These are phyloP conservation scores for Podocnemis expansa DNA, from an alignment of 2,113 vertebrate species.

Conservation along the genomic window DNA sequence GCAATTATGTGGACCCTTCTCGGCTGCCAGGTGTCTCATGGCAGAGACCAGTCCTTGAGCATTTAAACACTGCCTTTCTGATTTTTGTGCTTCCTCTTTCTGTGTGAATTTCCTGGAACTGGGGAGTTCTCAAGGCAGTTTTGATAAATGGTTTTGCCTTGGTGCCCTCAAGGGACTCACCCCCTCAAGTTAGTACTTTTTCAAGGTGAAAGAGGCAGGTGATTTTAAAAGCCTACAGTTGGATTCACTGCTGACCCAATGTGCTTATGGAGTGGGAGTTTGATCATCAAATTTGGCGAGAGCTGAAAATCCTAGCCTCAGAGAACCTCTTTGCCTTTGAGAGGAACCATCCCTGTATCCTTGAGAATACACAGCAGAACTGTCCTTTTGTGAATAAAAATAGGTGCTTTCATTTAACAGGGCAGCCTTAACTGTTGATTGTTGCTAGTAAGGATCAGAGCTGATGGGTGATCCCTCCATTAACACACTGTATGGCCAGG, in stretches of 20 bases:
- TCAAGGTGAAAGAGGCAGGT: neutral
- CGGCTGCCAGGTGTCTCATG: neutral
- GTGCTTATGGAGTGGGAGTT: neutral
- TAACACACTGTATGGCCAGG: fast-evolving
- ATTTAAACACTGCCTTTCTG: neutral
- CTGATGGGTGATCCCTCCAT: neutral
- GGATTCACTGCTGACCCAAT: neutral
- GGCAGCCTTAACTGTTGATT: neutral
- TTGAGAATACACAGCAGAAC: neutral
- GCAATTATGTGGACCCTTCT: neutral
- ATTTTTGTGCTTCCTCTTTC: neutral
- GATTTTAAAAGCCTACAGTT: neutral
- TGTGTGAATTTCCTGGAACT: neutral
- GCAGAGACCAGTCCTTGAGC: neutral
- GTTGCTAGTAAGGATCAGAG: neutral
- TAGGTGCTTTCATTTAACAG: neutral
- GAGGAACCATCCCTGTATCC: neutral
- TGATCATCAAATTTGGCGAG: neutral
- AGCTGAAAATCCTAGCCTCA: neutral
- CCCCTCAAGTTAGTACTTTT: neutral
- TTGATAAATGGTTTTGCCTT: neutral
- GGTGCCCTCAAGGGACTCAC: neutral
- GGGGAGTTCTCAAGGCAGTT: neutral
- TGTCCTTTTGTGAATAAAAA: neutral
- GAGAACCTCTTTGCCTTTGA: neutral